These are phyloP conservation scores for Gymnarchus niloticus DNA, from an alignment of 2,113 vertebrate species.

Conservation along the genomic window DNA sequence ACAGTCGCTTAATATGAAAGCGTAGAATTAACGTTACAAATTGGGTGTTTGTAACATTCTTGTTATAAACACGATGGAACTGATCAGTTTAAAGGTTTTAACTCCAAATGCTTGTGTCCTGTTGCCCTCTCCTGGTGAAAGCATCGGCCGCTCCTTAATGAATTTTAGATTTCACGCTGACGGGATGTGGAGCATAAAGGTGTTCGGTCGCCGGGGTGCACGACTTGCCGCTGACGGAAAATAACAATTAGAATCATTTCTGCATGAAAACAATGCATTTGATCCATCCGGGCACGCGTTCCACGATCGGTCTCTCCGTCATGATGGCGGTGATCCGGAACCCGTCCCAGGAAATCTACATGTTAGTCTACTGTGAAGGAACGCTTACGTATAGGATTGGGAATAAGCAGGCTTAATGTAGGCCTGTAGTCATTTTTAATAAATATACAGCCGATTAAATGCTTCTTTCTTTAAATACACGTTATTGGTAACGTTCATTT, in stretches of 20 bases:
- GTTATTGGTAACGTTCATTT: neutral
- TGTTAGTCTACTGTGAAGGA: neutral
- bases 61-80: neutral
- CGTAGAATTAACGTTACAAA: neutral
- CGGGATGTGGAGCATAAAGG: neutral
- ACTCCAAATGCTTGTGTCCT: constrained; percentile 25
- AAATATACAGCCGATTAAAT: neutral
- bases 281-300: neutral
- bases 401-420: neutral
- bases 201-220: neutral
- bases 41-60: neutral
- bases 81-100: neutral
- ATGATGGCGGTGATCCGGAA: neutral
- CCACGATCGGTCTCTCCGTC: neutral
- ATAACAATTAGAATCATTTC: neutral
- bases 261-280: neutral
- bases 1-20: neutral
- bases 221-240: neutral
- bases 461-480: neutral
- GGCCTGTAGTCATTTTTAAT: neutral
- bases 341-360: neutral
- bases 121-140: constrained; percentile 53
- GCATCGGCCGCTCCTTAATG: neutral
- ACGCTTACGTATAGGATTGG: neutral
- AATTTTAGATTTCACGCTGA: neutral